These are phyloP conservation scores for Misgurnus mizolepis DNA, from an alignment of 2,113 vertebrate species.

Conservation along the genomic window DNA sequence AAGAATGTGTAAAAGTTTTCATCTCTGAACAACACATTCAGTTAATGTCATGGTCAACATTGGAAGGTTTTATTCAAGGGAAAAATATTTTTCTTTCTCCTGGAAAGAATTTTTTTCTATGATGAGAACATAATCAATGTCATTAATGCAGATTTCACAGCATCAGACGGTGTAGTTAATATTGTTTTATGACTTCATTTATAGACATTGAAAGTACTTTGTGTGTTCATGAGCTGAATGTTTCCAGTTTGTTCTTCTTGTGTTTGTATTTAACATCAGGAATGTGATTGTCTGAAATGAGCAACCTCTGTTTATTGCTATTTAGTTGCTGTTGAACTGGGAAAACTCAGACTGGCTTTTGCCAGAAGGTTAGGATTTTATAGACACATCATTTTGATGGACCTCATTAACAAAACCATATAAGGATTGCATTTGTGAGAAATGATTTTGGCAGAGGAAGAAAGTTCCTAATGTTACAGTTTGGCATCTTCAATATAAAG, in stretches of 20 bases:
- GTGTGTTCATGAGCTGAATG: not conserved
- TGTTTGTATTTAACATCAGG: not conserved
- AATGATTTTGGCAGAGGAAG: not conserved
- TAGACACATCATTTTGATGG: too few species aligned
- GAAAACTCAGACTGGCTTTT: not conserved
- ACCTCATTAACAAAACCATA: too few species aligned
- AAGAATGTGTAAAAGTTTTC: not conserved
- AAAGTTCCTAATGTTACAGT: not conserved
- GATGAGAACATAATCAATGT: not conserved
- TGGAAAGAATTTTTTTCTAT: not conserved
- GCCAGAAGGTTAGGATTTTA: not conserved
- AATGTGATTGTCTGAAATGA: not conserved
- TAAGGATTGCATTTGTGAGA: not conserved
- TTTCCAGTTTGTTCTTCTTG: not conserved
- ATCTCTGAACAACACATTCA: not conserved
- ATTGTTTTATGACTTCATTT: not conserved
- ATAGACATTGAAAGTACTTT: too few species aligned
- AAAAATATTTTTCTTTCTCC: not conserved
- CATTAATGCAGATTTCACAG: not conserved
- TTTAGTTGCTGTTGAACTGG: not conserved
- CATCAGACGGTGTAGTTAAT: not conserved
- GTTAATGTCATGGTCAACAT: not conserved
- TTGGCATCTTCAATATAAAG: not conserved
- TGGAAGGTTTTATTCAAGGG: not conserved
- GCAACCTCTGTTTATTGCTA: not conserved